Base-by-base conservation (phyloP, 30 jellyfish, hydroid and myxozoan species). In the Aurelia sp. region DNA sequence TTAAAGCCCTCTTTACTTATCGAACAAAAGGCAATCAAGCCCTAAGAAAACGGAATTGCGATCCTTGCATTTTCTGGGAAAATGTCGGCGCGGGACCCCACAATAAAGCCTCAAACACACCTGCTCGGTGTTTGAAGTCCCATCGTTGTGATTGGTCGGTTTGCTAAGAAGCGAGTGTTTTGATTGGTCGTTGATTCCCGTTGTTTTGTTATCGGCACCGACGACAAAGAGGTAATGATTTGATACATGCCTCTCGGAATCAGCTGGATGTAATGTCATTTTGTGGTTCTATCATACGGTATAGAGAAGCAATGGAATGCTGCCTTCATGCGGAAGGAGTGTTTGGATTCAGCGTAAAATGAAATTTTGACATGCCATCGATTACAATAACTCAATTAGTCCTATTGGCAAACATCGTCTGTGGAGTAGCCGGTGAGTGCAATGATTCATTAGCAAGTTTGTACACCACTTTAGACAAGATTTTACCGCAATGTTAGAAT, bases 171-270 rank as follows among this genome's bases (percentile, higher is more conserved):
- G 71, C 89, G 85, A 72, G 61, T 57, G 74, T 52, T 78, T 50
- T 88, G 33, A 88, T 80, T 88, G 96, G 96, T 71, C 89, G 86
- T 86, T 88, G 19, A 47, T 63, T 48, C 82, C 62, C 89, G 91
- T 78, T 91, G 51, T 82, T 18, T 20, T 50, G 83, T 50, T 73
- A 84, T 76, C 93, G 66, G 60, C 38, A 72, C 59, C 40, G 20
- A 63, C 30, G 66, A 84, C 58, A 84, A 72, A 67, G 86, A 63
- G 88, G 74, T 48, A 84, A 41, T 84, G 35, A 61, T 72, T 78
- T 48, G 88, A 84, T 67, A 72, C 93, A 61, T 50, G 93, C 87
- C 31, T 51, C 82, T 58, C 69, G 67, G 74, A 35, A 20, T 71
- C 83, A 70, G 88, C 82, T 64, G 77, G 57, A 58, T 20, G 82